Evolutionary conservation across 2,797 vertebrate genomes (phyloP).

Genomic region (Manis pentadactyla): DNA sequence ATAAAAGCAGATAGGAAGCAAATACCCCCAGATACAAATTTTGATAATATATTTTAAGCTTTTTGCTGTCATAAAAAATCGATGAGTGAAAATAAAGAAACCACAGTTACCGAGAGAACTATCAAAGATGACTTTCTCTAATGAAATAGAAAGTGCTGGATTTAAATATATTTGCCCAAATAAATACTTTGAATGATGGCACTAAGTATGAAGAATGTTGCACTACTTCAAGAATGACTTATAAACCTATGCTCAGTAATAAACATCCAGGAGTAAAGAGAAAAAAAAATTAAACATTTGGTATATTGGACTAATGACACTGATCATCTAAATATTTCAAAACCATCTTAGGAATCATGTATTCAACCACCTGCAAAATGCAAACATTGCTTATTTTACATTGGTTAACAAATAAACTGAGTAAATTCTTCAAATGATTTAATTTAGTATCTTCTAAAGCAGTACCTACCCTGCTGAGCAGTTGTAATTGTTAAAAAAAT

Average conservation of each 20-base stretch:
- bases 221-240: background rate
- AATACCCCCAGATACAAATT: background rate
- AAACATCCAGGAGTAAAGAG: background rate
- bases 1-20: background rate
- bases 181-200: background rate
- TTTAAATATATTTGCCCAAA: background rate
- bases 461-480: background rate
- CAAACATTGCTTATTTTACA: background rate
- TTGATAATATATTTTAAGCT: background rate
- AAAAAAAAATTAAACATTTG: background rate
- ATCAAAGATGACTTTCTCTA: background rate
- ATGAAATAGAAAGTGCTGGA: background rate
- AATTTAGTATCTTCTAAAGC: background rate
- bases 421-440: constrained; percentile 14
- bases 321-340: background rate
- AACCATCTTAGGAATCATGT: background rate
- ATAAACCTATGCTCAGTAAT: background rate
- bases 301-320: background rate
- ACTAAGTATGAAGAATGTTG: background rate
- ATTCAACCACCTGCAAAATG: background rate
- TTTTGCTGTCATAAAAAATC: background rate
- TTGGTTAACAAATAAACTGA: background rate
- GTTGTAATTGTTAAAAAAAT: background rate
- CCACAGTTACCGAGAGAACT: background rate
- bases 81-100: background rate